Conservation (phyloP, 1,140 invertebrate species). For the Temnothorax longispinosus region DNA sequence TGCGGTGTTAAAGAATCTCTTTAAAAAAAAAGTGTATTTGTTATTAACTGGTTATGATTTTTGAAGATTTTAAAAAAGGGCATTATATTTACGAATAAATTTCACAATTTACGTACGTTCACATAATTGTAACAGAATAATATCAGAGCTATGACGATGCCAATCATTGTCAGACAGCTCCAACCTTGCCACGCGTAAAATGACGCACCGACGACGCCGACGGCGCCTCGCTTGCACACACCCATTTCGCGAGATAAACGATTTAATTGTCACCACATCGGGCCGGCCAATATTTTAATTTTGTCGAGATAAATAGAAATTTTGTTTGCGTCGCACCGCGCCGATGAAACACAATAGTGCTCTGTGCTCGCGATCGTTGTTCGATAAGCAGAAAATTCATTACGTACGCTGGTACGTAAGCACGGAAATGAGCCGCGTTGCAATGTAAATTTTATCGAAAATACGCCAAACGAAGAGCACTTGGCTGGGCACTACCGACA, state of each 20-base stretch:
- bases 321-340: neutral
- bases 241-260: slow-evolving; percentile 31
- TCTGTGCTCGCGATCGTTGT: neutral
- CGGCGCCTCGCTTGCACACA: slow-evolving; percentile 13
- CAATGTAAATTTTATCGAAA: slow-evolving; percentile 49
- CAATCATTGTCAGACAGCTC: slow-evolving; percentile 60
- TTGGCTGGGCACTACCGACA: neutral
- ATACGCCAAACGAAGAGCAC: neutral
- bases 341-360: neutral
- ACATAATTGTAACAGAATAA: slow-evolving; percentile 64
- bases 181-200: slow-evolving; percentile 68
- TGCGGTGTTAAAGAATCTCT: too few species aligned
- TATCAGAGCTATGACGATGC: slow-evolving; percentile 32
- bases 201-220: neutral
- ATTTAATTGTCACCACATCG: slow-evolving; percentile 43
- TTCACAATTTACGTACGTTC: slow-evolving; percentile 48
- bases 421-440: slow-evolving; percentile 34
- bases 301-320: slow-evolving; percentile 17
- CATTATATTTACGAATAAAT: neutral
- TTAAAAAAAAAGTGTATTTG: neutral
- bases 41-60: neutral
- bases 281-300: slow-evolving; percentile 22
- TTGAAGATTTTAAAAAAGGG: neutral
- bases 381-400: slow-evolving; percentile 54
- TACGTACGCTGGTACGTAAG: slow-evolving; percentile 5